These are phyloP conservation scores for Allochrocebus solatus DNA, from an alignment of 2,797 vertebrate genomes.

Conservation along the genomic window DNA sequence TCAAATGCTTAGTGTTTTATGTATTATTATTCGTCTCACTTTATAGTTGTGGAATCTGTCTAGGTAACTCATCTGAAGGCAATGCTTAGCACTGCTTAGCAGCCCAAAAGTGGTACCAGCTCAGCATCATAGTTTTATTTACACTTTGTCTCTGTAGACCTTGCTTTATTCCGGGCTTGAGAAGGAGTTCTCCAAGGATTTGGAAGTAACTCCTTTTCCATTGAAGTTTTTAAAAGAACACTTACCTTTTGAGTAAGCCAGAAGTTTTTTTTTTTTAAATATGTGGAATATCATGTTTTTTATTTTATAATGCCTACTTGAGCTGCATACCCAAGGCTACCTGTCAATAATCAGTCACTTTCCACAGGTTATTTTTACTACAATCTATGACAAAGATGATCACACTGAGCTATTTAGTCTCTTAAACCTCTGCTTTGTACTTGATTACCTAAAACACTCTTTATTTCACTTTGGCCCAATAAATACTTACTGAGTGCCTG, in stretches of 20 bases:
- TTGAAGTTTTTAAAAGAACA: not conserved
- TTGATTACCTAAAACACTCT: not conserved
- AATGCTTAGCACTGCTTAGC: too few relatives aligned
- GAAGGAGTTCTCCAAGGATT: not conserved
- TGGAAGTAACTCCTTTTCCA: not conserved
- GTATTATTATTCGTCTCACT: not conserved
- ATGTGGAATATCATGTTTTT: not conserved
- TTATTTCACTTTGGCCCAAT: not conserved
- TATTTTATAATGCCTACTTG: not conserved
- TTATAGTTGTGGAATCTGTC: not conserved
- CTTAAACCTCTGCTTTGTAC: not conserved
- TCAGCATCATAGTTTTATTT: not conserved
- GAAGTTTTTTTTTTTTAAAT: not conserved
- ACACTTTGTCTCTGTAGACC: not conserved
- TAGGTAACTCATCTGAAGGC: too few relatives aligned
- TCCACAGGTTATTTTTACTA: not conserved
- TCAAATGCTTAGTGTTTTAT: not conserved
- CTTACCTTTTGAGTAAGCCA: not conserved
- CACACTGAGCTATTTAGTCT: not conserved
- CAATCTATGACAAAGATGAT: not conserved
- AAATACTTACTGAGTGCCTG: not conserved
- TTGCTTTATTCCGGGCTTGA: rapidly evolving
- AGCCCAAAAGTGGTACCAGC: rapidly evolving
- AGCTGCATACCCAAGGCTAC: not conserved
- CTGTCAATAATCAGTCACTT: not conserved